phyloP scores from a whole-genome alignment of 2,797 vertebrate genomes.

The Dicrostonyx torquatus region DNA sequence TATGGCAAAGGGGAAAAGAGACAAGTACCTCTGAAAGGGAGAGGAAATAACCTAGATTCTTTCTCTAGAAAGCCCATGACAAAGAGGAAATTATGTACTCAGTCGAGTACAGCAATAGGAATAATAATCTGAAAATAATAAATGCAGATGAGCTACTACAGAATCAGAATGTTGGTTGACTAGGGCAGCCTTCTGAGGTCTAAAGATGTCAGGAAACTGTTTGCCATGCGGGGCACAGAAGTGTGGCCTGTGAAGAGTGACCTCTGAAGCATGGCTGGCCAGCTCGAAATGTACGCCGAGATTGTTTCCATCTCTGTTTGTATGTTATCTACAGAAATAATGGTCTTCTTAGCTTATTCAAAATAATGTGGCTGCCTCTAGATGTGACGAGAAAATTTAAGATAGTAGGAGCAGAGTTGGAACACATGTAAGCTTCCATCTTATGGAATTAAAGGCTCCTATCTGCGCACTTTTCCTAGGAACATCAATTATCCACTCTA shows the following conservation, averaged over 20 bases:
- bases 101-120: neutral
- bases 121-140: neutral
- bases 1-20: neutral
- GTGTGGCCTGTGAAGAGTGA: accelerated
- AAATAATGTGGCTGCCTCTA: constrained; percentile 40
- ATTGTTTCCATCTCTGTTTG: neutral
- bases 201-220: neutral
- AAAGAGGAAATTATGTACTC: neutral
- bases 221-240: neutral
- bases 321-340: neutral
- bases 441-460: constrained; percentile 4
- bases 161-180: neutral
- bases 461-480: neutral
- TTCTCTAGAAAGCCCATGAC: neutral
- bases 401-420: neutral
- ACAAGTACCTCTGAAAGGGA: neutral
- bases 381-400: constrained; percentile 61
- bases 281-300: neutral
- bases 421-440: neutral
- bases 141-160: neutral
- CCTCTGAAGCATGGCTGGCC: neutral
- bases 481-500: neutral
- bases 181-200: neutral
- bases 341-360: neutral
- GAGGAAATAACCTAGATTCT: neutral